phyloP scores from a whole-genome alignment of 2,113 vertebrate species.

The Melanostigma gelatinosum region DNA sequence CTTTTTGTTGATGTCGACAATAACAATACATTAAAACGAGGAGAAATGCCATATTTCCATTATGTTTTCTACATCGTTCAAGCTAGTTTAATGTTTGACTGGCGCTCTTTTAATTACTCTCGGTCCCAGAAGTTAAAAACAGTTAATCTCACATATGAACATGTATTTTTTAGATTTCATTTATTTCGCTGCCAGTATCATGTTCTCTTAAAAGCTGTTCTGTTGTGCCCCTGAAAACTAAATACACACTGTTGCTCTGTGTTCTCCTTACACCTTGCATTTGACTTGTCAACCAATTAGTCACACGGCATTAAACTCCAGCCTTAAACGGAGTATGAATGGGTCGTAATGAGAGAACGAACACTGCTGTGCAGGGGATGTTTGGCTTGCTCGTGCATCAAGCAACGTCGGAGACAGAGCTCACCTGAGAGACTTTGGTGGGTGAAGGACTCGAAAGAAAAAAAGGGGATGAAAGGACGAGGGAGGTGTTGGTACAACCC shows the following conservation, averaged over 20 bases:
- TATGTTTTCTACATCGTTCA: not conserved
- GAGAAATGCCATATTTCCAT: not conserved
- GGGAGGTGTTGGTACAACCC: constrained; percentile 31
- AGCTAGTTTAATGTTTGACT: not conserved
- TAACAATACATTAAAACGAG: not conserved
- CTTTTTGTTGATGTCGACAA: not conserved
- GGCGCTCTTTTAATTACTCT: not conserved
- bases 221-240: constrained; percentile 19
- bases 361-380: constrained; percentile 45
- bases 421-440: constrained; percentile 24
- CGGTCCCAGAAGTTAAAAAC: not conserved
- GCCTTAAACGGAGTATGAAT: constrained; percentile 32
- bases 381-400: constrained; percentile 25
- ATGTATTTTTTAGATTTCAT: constrained; percentile 31
- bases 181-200: constrained; percentile 1
- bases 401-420: constrained; percentile 1
- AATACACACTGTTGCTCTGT: constrained; percentile 7
- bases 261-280: not conserved
- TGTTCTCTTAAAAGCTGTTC: constrained; percentile 23
- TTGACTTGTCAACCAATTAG: constrained; percentile 58
- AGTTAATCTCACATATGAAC: constrained; percentile 14
- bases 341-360: constrained; percentile 39
- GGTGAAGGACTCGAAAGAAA: constrained; percentile 5
- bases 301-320: constrained; percentile 34
- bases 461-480: constrained; percentile 32